Evolutionary conservation across 2,888 invertebrate species (phyloP), one percentile per base, ranked within the genome.

Genomic region (Saturnia pavonia): DNA sequence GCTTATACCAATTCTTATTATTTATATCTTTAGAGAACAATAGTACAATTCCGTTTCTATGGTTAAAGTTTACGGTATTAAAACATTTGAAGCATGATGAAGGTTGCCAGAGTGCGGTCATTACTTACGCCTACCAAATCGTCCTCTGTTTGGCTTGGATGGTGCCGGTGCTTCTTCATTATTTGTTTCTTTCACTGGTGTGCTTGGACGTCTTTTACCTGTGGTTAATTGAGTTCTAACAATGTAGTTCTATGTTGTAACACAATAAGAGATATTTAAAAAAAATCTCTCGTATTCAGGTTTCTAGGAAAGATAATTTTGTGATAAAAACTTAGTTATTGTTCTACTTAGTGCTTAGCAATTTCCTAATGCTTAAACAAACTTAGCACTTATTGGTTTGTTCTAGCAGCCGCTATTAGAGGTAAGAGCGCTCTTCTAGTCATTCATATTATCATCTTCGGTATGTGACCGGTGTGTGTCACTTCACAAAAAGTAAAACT

Each of bases 111-210:
- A 60, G 19, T 65, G 65, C 40, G 40, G 40, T 40, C 67, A 70
- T 54, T 75, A 88, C 92, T 87, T 87, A 94, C 93, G 91, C 84
- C 86, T 88, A 76, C 90, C 89, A 79, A 94, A 94, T 72, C 94
- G 87, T 68, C 87, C 88, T 77, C 90, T 87, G 80, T 79, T 88
- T 48, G 90, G 87, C 70, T 92, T 93, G 27, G 85, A 76, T 6
- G 88, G 83, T 0, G 77, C 72, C 16, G 89, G 85, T 0, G 88
- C 84, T 0, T 91, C 92, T 19, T 93, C 94, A 19, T 80, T 84
- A 73, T 84, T 85, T 27, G 84, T 85, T 68, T 92, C 91, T 60
- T 89, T 86, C 45, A 88, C 83, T 1, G 86, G 81, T 7, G 88
- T 79, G 70, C 82, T 86, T 79, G 89, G 86, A 43, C 91, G 88